Percentiles rank a stretch among this genome's conserved stretches.
Conservation (phyloP, 2,888 invertebrate genomes). For the Orthosia cruda region DNA sequence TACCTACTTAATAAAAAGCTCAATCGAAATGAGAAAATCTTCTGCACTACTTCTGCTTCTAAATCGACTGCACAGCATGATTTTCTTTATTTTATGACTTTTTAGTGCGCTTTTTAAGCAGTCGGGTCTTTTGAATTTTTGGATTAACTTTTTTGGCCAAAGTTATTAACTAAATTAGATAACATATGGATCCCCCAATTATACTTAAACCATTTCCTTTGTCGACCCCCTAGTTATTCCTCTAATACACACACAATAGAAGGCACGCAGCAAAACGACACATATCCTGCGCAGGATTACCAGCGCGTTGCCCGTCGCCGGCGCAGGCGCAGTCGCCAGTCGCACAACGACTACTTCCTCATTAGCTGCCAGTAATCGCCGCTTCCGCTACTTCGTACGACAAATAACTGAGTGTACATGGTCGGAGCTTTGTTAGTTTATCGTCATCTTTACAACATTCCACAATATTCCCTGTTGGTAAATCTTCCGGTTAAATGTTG, state of each 20-base stretch:
- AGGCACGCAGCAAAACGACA: conserved; percentile 50
- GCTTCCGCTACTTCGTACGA: conserved; percentile 79
- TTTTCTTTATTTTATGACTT: no score
- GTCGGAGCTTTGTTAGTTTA: conserved; percentile 2
- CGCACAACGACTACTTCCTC: conserved; percentile 86
- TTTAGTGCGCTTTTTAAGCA: no score
- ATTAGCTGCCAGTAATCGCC: conserved; percentile 86
- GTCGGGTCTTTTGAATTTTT: no score
- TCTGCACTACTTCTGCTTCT: no score
- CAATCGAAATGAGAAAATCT: no score
- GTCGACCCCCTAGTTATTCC: background rate
- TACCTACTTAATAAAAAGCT: no score
- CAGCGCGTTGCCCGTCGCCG: conserved; percentile 55
- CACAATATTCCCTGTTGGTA: no score
- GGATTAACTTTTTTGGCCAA: no score
- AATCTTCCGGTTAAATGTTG: no score
- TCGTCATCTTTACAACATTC: no score
- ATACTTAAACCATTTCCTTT: background rate
- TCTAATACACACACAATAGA: background rate
- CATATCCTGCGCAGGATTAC: conserved; percentile 70
- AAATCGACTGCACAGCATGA: no score
- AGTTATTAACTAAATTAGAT: background rate
- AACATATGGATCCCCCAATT: background rate
- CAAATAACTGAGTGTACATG: conserved; percentile 46
- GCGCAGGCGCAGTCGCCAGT: conserved; percentile 45